Base-by-base conservation (phyloP, 2,797 vertebrate species). In the Vespertilio murinus region DNA sequence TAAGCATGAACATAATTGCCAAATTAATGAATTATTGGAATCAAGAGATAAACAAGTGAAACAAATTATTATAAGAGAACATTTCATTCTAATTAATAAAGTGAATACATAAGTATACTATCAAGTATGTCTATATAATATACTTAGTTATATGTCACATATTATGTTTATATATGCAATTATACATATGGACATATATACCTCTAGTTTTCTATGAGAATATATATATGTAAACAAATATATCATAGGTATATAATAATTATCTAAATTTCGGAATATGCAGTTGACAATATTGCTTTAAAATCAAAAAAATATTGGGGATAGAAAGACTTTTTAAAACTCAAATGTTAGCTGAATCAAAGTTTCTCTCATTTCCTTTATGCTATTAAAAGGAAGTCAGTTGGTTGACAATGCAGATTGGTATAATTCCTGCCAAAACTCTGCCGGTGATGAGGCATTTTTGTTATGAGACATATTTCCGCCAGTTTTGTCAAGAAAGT, bases 291-390 rank as follows among this genome's bases (percentile, higher is more conserved):
- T 69, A 56, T 30, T 83, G 13, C 10, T 6, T 84, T 54, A 73
- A 87, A 90, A 35, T 79, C 11, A 71, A 79, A 42, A 59, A 61
- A 61, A 42, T n/a, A 40, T n/a, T 80, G 30, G 28, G 28, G 38
- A 23, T 54, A 59, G 83, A 18, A 73, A 42, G 12, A 73, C 40
- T 45, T 73, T 65, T 79, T 40, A 49, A 47, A 47, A 45, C 30
- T 71, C 74, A 35, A 77, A 5, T 25, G 7, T 61, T 75, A 80
- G 61, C 12, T 88, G 61, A 80, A 75, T 59, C 42, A 56, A 94
- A 71, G 13, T 59, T 92, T 80, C 42, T 94, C 23, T 83, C 28
- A 71, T 79, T 89, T 93, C n/a, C 18, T 81, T 85, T 84, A 88
- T 59, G 17, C 45, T 73, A 6, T 33, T 77, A 65, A 6, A 75